Evolutionary conservation across 2,888 invertebrate species (phyloP).

Genomic region (Smittia sp.): DNA sequence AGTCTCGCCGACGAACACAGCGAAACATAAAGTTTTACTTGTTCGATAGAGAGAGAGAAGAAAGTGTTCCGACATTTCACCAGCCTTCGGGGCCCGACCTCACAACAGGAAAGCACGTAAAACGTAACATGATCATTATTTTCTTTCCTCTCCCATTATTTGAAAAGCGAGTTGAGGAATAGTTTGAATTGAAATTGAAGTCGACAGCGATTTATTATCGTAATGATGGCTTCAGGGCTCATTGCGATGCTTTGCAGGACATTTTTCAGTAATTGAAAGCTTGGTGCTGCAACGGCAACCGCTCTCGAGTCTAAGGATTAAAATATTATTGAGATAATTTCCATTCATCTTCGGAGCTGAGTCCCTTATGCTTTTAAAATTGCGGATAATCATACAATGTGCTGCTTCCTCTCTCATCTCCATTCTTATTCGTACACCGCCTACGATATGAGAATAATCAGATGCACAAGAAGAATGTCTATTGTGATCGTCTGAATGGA

Average conservation of each 20-base stretch:
- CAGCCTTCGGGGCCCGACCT: conserved; percentile 27
- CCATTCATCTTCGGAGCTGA: background rate
- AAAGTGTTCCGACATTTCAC: conserved; percentile 20
- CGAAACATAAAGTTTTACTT: background rate
- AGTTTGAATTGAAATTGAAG: too few relatives aligned
- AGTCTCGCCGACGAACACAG: background rate
- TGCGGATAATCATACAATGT: background rate
- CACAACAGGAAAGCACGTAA: conserved; percentile 38
- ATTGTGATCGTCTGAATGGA: conserved; percentile 23
- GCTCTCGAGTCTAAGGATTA: too few relatives aligned
- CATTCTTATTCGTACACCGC: background rate
- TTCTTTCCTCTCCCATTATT: background rate
- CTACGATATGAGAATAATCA: background rate
- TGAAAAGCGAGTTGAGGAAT: background rate
- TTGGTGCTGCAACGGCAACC: too few relatives aligned
- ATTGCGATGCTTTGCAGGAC: too few relatives aligned
- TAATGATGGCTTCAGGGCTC: conserved; percentile 4
- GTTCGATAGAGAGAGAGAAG: background rate
- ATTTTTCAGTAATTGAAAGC: too few relatives aligned
- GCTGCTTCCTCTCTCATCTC: background rate
- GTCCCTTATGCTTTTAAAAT: background rate
- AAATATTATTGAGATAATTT: too few relatives aligned
- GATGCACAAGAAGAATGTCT: conserved; percentile 31
- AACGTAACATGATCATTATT: conserved; percentile 37
- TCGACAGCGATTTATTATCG: too few relatives aligned